Conservation (phyloP, 2,113 vertebrate species). For the Arenaria interpres region DNA sequence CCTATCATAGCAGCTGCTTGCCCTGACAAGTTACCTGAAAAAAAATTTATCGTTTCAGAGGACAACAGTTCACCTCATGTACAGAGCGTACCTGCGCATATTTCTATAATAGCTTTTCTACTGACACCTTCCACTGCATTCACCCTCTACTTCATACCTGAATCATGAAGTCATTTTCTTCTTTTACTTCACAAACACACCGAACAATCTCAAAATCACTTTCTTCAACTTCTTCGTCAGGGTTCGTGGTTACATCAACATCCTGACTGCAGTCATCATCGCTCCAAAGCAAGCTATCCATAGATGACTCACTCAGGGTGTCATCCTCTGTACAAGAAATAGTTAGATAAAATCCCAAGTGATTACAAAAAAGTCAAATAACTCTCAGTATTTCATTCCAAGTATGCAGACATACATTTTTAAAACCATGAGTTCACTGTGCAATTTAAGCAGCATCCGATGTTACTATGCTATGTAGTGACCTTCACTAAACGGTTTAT, state of each 20-base stretch:
- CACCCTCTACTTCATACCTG: constrained; percentile 79
- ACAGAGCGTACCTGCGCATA: neutral
- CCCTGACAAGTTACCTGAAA: neutral
- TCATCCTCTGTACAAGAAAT: constrained; percentile 82
- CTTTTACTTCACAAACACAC: constrained; percentile 94
- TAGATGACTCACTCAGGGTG: constrained; percentile 89
- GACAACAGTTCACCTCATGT: neutral
- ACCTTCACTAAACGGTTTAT: neutral
- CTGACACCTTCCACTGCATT: neutral
- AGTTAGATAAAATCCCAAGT: neutral
- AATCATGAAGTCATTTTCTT: constrained; percentile 99
- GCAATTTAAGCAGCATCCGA: neutral
- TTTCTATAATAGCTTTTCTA: neutral
- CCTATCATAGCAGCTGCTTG: neutral
- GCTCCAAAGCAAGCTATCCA: constrained; percentile 91
- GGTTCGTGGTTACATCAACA: constrained; percentile 83
- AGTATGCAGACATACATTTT: neutral
- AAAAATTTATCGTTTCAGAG: neutral
- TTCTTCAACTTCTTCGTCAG: constrained; percentile 79
- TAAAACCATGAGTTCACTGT: neutral
- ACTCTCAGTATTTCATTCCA: neutral
- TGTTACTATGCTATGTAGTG: no score
- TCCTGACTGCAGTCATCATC: constrained; percentile 89
- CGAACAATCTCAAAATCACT: constrained; percentile 90
- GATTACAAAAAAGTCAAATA: neutral